Base-by-base conservation (phyloP, 2,113 vertebrate genomes). In the Pollimyrus isidori region DNA sequence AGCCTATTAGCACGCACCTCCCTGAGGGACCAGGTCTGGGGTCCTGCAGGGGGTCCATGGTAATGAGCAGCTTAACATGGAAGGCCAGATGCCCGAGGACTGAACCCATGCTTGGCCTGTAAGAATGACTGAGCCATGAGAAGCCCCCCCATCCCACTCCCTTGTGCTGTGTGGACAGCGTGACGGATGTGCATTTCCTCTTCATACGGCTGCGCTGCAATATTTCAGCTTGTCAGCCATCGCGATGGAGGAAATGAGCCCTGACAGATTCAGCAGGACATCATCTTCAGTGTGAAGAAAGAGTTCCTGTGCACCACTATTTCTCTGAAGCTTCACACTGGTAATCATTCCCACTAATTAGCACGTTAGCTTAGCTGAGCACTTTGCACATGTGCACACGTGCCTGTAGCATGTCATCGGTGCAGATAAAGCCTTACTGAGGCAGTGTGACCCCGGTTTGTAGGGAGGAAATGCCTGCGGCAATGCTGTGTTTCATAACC, bases 231-330 rank as follows among this genome's bases (percentile, higher is more conserved):
- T 53, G 39, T 13, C 65, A 76, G 42, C 88, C 10, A 23, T 53
- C 46, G 49, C 26, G 65, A 65, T 50, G 84, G 85, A 90, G 90
- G 90, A 90, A 89, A 88, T 89, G 30, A 90, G 80, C 76, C 11
- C 26, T 85, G 62, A 76, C 52, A 50, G 73, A 89, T 85, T 13
- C n/a, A 69, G n/a, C 26, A 11, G 85, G 56, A 21, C 46, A 17
- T 45, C 26, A 58, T 65, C 73, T 89, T 87, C 23, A 30, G n/a
- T 35, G 49, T 30, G 26, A 69, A 80, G 10, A 26, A 52, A 49
- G 49, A 53, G 85, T 89, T 91, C 90, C 90, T 91, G 90, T 88
- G 45, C 50, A 13, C n/a, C 7, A 13, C 15, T 62, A 5, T 62
- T 62, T 87, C n/a, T 87, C 69, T 39, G 15, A 39, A 39, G 49